Conservation (phyloP, 64 coral and sea anemone species). For the Stichodactyla mertensii region DNA sequence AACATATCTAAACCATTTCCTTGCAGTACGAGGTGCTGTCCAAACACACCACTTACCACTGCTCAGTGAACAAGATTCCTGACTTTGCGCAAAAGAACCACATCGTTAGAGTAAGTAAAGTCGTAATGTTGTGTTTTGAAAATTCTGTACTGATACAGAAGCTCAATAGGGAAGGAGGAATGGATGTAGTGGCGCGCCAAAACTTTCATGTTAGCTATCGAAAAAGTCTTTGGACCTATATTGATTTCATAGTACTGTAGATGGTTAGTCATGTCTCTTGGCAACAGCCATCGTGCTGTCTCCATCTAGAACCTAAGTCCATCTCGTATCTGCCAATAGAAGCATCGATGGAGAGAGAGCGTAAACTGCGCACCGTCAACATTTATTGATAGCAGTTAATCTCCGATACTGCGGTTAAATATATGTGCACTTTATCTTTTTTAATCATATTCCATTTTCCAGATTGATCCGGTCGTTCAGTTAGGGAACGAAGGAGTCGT, state of each 20-base stretch:
- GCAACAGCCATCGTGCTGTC: no score
- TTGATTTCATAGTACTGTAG: conserved; percentile 3
- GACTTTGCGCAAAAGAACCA: conserved; percentile 40
- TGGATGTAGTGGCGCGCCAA: no score
- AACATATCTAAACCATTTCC: neutral
- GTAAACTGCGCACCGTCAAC: no score
- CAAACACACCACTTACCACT: conserved; percentile 48
- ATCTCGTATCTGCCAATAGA: no score
- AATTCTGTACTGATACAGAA: no score
- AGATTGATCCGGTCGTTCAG: conserved; percentile 37
- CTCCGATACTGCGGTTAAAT: no score
- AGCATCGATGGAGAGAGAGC: neutral
- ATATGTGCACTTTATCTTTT: neutral
- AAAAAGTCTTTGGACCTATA: no score
- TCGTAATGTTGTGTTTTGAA: neutral
- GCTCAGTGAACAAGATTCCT: conserved; percentile 28
- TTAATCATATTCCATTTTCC: neutral
- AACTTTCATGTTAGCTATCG: no score
- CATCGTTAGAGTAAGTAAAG: conserved; percentile 24
- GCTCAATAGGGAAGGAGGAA: no score
- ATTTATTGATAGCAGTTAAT: no score
- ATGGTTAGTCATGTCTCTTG: no score
- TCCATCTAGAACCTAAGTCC: no score
- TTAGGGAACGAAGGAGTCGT: conserved; percentile 36
- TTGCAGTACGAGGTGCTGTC: conserved; percentile 25